Conservation (phyloP, 2,888 invertebrate genomes). For the Heliconius cydno region DNA sequence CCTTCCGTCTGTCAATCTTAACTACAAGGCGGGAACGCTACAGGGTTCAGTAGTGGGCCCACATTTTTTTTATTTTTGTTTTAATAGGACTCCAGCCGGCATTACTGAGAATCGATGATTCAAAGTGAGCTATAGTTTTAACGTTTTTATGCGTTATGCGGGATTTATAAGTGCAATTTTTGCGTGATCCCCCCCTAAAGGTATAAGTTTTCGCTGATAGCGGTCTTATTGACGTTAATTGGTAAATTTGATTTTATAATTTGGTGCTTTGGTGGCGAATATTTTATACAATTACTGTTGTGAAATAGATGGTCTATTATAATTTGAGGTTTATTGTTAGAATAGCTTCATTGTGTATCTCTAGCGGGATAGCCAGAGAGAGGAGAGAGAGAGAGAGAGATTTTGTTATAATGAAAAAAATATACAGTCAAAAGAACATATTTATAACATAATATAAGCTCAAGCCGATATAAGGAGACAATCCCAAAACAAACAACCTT, state of each 20-base stretch:
- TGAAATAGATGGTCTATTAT: not conserved
- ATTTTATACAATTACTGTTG: slow-evolving; percentile 11
- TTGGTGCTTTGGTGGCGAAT: slow-evolving; percentile 23
- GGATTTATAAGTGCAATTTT: slow-evolving; percentile 47
- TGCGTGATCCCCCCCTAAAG: slow-evolving; percentile 35
- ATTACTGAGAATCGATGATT: slow-evolving; percentile 71
- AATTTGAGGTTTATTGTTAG: not conserved
- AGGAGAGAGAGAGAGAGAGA: too few relatives aligned
- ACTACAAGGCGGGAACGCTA: slow-evolving; percentile 75
- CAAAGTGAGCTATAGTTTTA: slow-evolving; percentile 52
- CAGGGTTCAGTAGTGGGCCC: slow-evolving; percentile 72
- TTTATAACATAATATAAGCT: not conserved
- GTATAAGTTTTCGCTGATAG: slow-evolving; percentile 46
- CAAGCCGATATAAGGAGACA: not conserved
- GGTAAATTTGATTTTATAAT: slow-evolving; percentile 47
- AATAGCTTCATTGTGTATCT: not conserved
- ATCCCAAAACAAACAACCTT: slow-evolving; percentile 6
- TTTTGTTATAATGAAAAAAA: not conserved
- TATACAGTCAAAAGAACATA: not conserved
- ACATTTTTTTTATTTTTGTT: slow-evolving; percentile 65
- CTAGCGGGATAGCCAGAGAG: not conserved
- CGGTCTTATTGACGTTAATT: slow-evolving; percentile 46
- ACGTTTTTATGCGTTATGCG: slow-evolving; percentile 49
- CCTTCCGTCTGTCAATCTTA: slow-evolving; percentile 83
- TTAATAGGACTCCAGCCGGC: slow-evolving; percentile 68